Percentiles rank a stretch among this genome's conserved stretches.
phyloP scores from a whole-genome alignment of 2,888 invertebrate genomes.

The Aelia acuminata region DNA sequence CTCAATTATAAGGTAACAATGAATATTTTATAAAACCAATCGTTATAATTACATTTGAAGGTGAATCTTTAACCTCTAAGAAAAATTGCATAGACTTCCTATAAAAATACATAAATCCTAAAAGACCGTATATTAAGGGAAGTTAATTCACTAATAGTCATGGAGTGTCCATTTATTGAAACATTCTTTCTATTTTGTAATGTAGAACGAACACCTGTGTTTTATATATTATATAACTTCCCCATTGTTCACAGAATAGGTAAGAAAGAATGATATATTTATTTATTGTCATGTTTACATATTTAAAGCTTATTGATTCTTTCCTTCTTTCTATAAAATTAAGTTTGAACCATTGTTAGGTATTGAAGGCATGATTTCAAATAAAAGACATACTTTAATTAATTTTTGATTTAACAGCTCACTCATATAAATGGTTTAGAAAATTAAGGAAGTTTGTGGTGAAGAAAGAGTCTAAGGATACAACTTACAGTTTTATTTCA shows the following conservation, averaged over 20 bases:
- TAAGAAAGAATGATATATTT: neutral
- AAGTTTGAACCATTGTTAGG: neutral
- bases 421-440: neutral
- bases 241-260: neutral
- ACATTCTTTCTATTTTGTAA: neutral
- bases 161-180: neutral
- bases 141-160: neutral
- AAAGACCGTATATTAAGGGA: neutral
- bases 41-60: neutral
- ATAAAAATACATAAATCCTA: neutral
- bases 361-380: neutral
- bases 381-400: neutral
- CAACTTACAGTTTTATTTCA: neutral
- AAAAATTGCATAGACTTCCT: neutral
- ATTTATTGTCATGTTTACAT: neutral
- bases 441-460: neutral
- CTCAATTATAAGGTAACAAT: constrained; percentile 40
- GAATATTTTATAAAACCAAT: constrained; percentile 23
- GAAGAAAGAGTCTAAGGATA: no score
- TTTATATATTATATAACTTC: neutral
- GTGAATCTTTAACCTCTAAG: neutral
- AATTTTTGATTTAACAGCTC: neutral
- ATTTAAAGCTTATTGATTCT: neutral
- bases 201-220: neutral
- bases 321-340: neutral